These are phyloP conservation scores for Melolontha melolontha DNA, from an alignment of 2,888 invertebrate genomes.

Conservation along the genomic window DNA sequence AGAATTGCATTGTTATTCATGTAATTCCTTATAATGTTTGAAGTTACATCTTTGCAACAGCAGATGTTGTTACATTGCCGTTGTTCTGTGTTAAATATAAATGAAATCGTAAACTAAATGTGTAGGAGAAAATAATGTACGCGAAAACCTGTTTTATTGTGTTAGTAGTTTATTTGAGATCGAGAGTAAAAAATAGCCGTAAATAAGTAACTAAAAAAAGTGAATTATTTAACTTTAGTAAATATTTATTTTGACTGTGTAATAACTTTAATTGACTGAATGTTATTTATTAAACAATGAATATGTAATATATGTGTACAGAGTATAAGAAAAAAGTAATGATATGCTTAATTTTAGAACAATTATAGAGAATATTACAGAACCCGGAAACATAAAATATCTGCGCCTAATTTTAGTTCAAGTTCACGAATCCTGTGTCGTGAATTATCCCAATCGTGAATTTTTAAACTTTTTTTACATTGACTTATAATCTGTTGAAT, in stretches of 20 bases:
- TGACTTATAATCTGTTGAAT: no score
- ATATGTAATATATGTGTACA: no score
- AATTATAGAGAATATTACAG: no score
- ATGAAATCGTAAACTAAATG: slow-evolving; percentile 30
- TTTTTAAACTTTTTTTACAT: no score
- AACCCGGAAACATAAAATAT: no score
- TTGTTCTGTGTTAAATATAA: slow-evolving; percentile 4
- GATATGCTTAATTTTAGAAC: no score
- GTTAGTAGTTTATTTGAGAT: slow-evolving; percentile 20
- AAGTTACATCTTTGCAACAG: slow-evolving; percentile 1
- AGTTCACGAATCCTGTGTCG: no score
- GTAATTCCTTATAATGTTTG: not conserved
- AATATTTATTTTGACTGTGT: not conserved
- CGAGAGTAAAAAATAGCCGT: not conserved
- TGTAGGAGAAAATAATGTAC: slow-evolving; percentile 3
- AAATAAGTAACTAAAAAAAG: slow-evolving; percentile 4
- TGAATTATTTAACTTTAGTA: slow-evolving; percentile 6
- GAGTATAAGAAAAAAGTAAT: no score
- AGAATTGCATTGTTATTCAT: slow-evolving; percentile 22
- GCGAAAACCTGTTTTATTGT: slow-evolving; percentile 28
- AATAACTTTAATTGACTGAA: no score
- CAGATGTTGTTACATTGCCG: slow-evolving; percentile 10
- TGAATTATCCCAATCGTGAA: no score
- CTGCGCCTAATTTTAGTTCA: no score
- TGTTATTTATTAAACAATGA: no score